phyloP scores from a whole-genome alignment of 2,888 invertebrate species.

The Pyrrhosoma nymphula region DNA sequence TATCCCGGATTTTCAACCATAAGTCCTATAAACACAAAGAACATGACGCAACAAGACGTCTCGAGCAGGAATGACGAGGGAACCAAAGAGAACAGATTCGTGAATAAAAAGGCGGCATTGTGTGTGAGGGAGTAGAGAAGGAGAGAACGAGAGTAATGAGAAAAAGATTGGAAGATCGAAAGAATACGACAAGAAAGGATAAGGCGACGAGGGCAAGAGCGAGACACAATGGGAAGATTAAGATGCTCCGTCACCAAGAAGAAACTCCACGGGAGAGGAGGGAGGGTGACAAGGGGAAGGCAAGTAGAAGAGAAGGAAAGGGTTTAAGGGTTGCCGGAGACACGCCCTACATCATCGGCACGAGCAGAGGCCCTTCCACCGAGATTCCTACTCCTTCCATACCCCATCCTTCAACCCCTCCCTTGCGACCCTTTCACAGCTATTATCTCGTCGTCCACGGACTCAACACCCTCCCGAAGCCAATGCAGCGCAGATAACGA shows the following conservation, averaged over 20 bases:
- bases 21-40: too few species aligned
- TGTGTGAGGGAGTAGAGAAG: too few species aligned
- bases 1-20: too few species aligned
- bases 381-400: neutral
- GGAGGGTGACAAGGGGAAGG: neutral
- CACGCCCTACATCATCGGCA: constrained; percentile 3
- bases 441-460: neutral
- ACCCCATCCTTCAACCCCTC: neutral
- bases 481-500: neutral
- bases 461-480: neutral
- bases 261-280: neutral
- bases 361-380: neutral
- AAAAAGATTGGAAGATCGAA: neutral
- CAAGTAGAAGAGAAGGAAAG: neutral
- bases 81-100: neutral
- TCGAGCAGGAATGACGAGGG: neutral
- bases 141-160: neutral
- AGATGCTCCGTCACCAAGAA: neutral
- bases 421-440: neutral
- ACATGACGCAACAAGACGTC: too few species aligned
- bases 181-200: neutral
- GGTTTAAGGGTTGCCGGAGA: neutral
- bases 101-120: too few species aligned
- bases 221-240: constrained; percentile 2
- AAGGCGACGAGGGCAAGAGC: neutral